phyloP scores from a whole-genome alignment of 37 sponge, comb jelly and placozoan genomes.

The Mnemiopsis leidyi region DNA sequence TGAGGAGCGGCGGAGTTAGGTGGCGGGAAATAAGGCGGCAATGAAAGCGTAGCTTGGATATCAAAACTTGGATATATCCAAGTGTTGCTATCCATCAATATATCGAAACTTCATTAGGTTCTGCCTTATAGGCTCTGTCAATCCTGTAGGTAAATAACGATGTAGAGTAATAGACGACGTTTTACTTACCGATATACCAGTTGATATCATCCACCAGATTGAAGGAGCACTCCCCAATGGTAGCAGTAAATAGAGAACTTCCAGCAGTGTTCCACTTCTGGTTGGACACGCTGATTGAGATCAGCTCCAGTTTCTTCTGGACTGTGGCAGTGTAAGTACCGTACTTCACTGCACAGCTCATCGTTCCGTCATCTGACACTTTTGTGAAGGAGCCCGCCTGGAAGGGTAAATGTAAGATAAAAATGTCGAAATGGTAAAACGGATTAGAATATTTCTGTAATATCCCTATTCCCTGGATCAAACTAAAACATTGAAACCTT shows the following conservation, averaged over 20 bases:
- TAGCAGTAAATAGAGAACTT: neutral
- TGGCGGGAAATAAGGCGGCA: neutral
- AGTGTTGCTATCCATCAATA: too few species aligned
- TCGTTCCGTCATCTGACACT: neutral
- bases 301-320: neutral
- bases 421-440: too few species aligned
- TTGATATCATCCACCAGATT: neutral
- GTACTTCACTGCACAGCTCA: neutral
- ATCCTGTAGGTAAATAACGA: too few species aligned
- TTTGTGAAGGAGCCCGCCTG: neutral
- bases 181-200: constrained; percentile 23
- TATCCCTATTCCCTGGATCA: too few species aligned
- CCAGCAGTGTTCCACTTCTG: neutral
- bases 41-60: too few species aligned
- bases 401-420: neutral
- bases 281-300: neutral
- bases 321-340: neutral
- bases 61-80: too few species aligned
- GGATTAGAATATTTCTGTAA: too few species aligned
- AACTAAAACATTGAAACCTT: too few species aligned
- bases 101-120: too few species aligned
- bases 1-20: neutral
- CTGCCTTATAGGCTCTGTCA: too few species aligned
- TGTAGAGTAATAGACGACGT: too few species aligned
- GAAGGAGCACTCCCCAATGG: neutral